phyloP scores from a whole-genome alignment of 92 coral and sea anemone genomes.

The Porites evermanni region DNA sequence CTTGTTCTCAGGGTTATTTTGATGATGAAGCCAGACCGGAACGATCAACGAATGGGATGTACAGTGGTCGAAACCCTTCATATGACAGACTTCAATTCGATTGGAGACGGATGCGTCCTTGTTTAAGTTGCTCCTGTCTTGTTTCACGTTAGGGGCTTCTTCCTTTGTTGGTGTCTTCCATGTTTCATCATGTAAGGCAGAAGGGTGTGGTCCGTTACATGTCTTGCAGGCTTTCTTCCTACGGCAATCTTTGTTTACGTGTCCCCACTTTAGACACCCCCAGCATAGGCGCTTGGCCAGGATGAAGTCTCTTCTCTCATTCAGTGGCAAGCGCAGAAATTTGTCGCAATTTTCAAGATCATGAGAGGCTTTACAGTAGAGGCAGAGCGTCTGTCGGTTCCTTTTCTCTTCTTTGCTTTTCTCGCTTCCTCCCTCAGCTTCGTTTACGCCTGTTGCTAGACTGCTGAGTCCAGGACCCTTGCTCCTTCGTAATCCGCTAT shows the following conservation, averaged over 20 bases:
- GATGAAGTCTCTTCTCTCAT: constrained; percentile 32
- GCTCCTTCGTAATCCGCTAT: not conserved
- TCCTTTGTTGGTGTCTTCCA: not conserved
- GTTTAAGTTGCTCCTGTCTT: too few relatives aligned
- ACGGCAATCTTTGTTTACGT: constrained; percentile 35
- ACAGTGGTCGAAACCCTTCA: not conserved
- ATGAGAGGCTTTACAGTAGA: constrained; percentile 34
- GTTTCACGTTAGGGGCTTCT: not conserved
- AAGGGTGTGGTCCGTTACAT: constrained; percentile 51
- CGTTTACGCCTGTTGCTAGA: constrained; percentile 23
- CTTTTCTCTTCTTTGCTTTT: constrained; percentile 16
- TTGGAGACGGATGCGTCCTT: not conserved
- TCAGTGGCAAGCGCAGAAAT: constrained; percentile 38
- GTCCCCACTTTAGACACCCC: constrained; percentile 58
- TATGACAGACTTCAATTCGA: not conserved
- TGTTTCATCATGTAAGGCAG: constrained; percentile 29
- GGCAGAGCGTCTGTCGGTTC: not conserved
- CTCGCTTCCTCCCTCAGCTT: constrained; percentile 1
- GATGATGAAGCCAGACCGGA: constrained; percentile 60
- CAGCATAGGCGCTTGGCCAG: constrained; percentile 40
- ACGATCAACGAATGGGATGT: constrained; percentile 24
- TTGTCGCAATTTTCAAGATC: constrained; percentile 47
- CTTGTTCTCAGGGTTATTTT: constrained; percentile 18
- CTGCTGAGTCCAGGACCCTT: not conserved
- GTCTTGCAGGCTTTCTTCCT: constrained; percentile 24